Conservation (phyloP, 2,113 vertebrate species). For the Sminthopsis crassicaudata region DNA sequence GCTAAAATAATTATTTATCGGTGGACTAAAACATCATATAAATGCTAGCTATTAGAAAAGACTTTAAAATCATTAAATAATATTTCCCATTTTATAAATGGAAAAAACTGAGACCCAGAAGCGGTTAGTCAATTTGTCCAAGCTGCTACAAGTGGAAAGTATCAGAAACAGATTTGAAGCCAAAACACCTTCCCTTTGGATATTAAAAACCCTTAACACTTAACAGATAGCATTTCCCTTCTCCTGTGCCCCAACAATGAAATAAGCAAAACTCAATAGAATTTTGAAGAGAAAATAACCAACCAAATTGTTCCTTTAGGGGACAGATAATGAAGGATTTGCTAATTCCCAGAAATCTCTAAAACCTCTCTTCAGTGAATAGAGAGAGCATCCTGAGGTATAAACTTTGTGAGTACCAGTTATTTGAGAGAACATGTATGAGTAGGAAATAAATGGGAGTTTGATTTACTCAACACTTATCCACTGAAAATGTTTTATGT, state of each 20-base stretch:
- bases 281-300: not conserved
- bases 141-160: not conserved
- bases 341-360: not conserved
- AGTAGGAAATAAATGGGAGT: not conserved
- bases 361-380: not conserved
- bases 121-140: not conserved
- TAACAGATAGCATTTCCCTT: not conserved
- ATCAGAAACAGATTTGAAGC: not conserved
- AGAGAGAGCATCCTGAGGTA: not conserved
- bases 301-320: not conserved
- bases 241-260: not conserved
- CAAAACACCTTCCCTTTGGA: not conserved
- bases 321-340: not conserved
- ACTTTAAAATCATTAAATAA: not conserved
- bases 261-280: not conserved
- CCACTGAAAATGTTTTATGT: not conserved
- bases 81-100: not conserved
- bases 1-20: not conserved
- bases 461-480: not conserved
- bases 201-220: not conserved
- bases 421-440: not conserved
- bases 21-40: not conserved
- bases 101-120: not conserved
- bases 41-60: not conserved
- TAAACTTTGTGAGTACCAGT: not conserved